Conservation (phyloP, 2,797 vertebrate genomes). For the Argyrosomus regius region DNA sequence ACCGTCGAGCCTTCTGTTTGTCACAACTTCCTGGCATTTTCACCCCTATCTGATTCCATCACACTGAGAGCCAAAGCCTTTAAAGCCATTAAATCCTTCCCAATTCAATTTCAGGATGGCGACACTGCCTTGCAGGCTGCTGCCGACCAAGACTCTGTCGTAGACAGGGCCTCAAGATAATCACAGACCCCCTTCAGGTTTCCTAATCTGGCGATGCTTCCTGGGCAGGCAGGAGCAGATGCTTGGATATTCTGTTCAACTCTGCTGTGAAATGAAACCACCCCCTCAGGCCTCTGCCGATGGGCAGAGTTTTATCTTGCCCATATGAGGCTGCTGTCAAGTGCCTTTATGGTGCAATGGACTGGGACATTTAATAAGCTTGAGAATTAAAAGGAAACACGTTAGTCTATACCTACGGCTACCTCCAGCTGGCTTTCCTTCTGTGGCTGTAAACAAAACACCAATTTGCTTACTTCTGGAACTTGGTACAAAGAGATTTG, state of each 20-base stretch:
- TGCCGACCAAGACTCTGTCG: slow-evolving; percentile 54
- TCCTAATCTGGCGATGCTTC: slow-evolving; percentile 64
- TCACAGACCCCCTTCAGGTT: slow-evolving; percentile 67
- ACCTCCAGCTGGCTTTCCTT: slow-evolving; percentile 16
- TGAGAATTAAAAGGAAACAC: slow-evolving; percentile 31
- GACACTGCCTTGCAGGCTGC: slow-evolving; percentile 49
- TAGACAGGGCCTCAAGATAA: slow-evolving; percentile 69
- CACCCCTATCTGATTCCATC: slow-evolving; percentile 71
- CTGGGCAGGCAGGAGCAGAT: slow-evolving; percentile 62
- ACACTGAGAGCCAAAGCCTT: slow-evolving; percentile 66
- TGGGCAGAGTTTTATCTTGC: slow-evolving; percentile 33
- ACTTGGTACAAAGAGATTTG: neutral
- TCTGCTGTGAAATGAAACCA: slow-evolving; percentile 52
- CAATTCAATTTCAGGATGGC: slow-evolving; percentile 73
- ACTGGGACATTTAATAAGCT: slow-evolving; percentile 49
- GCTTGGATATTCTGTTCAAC: slow-evolving; percentile 56
- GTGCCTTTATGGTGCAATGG: slow-evolving; percentile 5
- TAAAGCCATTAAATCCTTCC: slow-evolving; percentile 72
- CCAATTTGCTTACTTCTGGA: slow-evolving; percentile 16
- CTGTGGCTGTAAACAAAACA: slow-evolving; percentile 28
- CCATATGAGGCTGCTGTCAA: slow-evolving; percentile 13
- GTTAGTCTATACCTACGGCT: slow-evolving; percentile 6
- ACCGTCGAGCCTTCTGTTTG: slow-evolving; percentile 34
- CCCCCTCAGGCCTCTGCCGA: slow-evolving; percentile 41
- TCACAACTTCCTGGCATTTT: slow-evolving; percentile 59